Base-by-base conservation (phyloP, 2,113 vertebrate genomes). In the Colossoma macropomum region DNA sequence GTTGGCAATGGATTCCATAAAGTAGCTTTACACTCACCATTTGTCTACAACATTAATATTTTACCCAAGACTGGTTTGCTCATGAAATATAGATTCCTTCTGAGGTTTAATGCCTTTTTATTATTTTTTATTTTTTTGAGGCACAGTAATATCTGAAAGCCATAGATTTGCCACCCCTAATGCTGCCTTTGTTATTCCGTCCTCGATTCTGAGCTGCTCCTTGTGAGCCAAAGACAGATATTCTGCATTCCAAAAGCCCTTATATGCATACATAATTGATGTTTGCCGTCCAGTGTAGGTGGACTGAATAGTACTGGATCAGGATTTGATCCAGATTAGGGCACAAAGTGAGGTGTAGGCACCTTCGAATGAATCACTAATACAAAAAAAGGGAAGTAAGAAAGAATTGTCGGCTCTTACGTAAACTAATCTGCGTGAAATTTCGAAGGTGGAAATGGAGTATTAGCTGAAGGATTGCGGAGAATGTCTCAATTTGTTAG, bases 191-290 rank as follows among this genome's bases (percentile, higher is more conserved):
- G 89, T 90, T 90, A 87, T 87, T 80, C 79, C 59, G 11, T 19
- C 34, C 63, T 75, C 81, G 75, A 71, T 41, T 54, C 11, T 28
- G 75, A 13, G 71, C 59, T 80, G 63, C 82, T 84, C 63, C 82
- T 69, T 84, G 75, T 59, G 69, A 88, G 83, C 75, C 68, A 17
- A 52, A 32, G 41, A 81, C 38, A 85, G 83, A 84, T 80, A 85
- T 88, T 52, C 66, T 69, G 60, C 73, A 83, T 81, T 82, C 73
- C 16, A 56, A 56, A 60, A 34, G 78, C 12, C 23, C 75, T 87
- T 77, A 72, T 52, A 79, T 59, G 32, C 85, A 88, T 90, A 80
- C 87, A 90, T 91, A 90, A 92, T 91, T 91, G 88, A 91, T 90
- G 79, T 65, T 19, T 81, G 85, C 80, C 83, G 79, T 76, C 23